Percentiles rank a stretch among this genome's conserved stretches.
phyloP scores from a whole-genome alignment of 1,140 invertebrate species.

The Cephus cinctus region DNA sequence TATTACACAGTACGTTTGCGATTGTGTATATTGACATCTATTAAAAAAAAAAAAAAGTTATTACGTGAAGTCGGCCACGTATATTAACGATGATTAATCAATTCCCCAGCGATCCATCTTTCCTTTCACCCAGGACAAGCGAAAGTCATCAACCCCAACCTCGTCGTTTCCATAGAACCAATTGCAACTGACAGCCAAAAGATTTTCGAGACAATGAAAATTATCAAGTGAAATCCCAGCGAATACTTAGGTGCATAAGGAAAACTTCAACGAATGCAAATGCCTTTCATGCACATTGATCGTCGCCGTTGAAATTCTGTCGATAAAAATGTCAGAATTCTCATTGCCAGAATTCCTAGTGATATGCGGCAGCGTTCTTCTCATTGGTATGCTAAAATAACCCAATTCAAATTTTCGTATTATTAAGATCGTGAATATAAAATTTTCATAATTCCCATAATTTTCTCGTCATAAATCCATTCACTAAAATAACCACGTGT shows the following conservation, averaged over 20 bases:
- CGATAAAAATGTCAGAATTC: constrained; percentile 27
- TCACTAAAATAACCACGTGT: too few relatives aligned
- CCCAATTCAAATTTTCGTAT: background rate
- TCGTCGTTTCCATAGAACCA: too few relatives aligned
- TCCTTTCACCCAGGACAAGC: background rate
- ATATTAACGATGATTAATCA: background rate
- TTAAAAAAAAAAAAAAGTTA: too few relatives aligned
- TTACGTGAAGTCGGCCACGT: too few relatives aligned
- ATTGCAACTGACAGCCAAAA: too few relatives aligned
- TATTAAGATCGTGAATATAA: background rate
- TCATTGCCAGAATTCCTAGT: constrained; percentile 32
- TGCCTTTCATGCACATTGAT: background rate
- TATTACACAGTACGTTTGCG: too few relatives aligned
- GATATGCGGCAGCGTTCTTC: constrained; percentile 25
- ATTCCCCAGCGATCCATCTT: background rate
- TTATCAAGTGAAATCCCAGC: background rate
- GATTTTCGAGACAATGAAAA: background rate
- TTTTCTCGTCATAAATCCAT: background rate
- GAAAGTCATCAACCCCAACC: too few relatives aligned
- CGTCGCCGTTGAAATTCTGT: background rate
- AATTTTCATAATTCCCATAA: background rate
- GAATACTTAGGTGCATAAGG: background rate
- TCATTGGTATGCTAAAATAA: constrained; percentile 28
- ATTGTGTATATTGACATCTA: too few relatives aligned
- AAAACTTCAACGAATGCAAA: background rate